Base-by-base conservation (phyloP, 2,888 invertebrate genomes). In the Lycophotia porphyrea region DNA sequence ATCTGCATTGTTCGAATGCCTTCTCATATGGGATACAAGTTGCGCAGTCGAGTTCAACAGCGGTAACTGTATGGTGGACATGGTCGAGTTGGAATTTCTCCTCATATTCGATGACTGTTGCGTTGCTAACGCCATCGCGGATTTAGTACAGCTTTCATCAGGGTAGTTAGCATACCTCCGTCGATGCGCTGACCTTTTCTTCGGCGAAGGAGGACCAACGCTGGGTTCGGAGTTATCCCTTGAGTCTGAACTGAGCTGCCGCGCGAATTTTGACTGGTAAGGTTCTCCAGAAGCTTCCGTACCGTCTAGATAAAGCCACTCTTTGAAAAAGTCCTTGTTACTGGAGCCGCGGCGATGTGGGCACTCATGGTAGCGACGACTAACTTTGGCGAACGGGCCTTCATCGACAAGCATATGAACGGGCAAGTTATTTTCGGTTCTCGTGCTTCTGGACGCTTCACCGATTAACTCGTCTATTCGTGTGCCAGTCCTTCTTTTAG, bases 1-100 rank as follows among this genome's bases (percentile, higher is more conserved):
- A 88, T 97, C 97, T 1, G 97, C 97, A 82, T 97, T 97, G 90
- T 97, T 97, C 0, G 97, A 97, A 91, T 97, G 97, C 81, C 97
- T 93, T 63, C 97, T 93, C 93, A 96, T 96, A 69, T 97, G 96
- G 0, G 96, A 96, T 11, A 96, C 96, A 3, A 96, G 90, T 84
- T 95, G 96, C 27, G 95, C 96, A 18, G 96, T 96, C 0, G 96
- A 96, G 82, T 95, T 96, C 34, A 96, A 85, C 24, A 97, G 92
- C 0, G 97, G 97, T 78, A 97, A 90, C 87, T 97, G 97, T 80
- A 97, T 95, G 0, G 97, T 97, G 0, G 97, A 97, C 97, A 97
- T 97, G 47, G 97, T 97, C 52, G 97, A 97, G 84, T 96, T 97
- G 2, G 97, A 97, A 91, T 97, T 97, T 80, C 97, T 95, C 78